Percentiles rank a stretch among this genome's conserved stretches.
These are phyloP conservation scores for Agrotis segetum DNA, from an alignment of 2,888 invertebrate genomes.

Conservation along the genomic window DNA sequence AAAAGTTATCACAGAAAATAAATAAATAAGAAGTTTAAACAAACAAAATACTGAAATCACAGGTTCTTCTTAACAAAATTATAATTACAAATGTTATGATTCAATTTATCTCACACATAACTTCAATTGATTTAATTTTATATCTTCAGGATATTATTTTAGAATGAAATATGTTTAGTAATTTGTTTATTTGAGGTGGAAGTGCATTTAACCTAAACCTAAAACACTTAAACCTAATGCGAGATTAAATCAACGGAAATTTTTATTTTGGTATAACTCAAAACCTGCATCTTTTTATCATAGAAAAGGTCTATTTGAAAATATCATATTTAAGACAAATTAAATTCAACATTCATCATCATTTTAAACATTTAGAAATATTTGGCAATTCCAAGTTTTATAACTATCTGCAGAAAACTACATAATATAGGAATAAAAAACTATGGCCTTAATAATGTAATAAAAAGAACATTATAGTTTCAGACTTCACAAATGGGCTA, in stretches of 20 bases:
- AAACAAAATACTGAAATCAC: slow-evolving; percentile 6
- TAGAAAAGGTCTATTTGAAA: not conserved
- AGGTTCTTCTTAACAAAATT: not conserved
- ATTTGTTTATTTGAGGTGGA: not conserved
- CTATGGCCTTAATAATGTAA: not conserved
- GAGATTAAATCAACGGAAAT: not conserved
- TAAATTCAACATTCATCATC: not conserved
- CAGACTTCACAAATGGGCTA: not conserved
- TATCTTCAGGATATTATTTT: not conserved
- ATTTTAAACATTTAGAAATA: slow-evolving; percentile 2
- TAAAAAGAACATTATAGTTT: not conserved
- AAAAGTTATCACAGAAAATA: slow-evolving; percentile 14
- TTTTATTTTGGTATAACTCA: not conserved
- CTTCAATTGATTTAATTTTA: not conserved
- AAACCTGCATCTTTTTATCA: not conserved
- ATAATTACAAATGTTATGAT: not conserved
- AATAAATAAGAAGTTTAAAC: not conserved
- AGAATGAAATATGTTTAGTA: not conserved
- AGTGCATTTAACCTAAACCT: not conserved
- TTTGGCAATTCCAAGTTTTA: slow-evolving; percentile 11
- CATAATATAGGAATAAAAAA: too few relatives aligned
- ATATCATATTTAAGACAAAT: not conserved
- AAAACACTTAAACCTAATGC: too few relatives aligned
- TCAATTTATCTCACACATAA: not conserved
- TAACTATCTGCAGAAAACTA: too few relatives aligned